A percentile compares a stretch with the other conserved stretches of the same genome.
These are phyloP conservation scores for Botia kubotai DNA, from an alignment of 2,797 vertebrate species.

Conservation along the genomic window DNA sequence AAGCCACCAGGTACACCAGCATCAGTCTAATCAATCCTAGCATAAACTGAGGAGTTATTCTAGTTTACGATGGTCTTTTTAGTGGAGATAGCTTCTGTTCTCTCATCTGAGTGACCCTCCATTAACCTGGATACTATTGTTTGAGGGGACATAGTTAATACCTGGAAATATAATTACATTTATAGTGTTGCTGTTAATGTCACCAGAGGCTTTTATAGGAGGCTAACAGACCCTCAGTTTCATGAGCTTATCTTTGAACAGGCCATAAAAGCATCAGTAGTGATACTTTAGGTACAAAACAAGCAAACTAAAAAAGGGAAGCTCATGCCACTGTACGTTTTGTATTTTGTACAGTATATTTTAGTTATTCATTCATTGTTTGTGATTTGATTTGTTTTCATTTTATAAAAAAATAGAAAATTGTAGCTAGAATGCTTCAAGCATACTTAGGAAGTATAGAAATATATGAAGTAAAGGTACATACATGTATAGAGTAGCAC, in stretches of 20 bases:
- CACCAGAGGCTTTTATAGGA: conserved; percentile 29
- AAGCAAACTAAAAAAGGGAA: background rate
- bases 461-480: background rate
- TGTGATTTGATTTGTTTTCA: no score
- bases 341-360: no score
- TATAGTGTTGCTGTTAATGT: conserved; percentile 39
- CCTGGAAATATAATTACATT: conserved; percentile 43
- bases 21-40: background rate
- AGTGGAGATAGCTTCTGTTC: background rate
- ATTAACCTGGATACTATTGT: conserved; percentile 36
- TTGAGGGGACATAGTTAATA: conserved; percentile 31
- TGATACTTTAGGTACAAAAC: background rate
- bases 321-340: background rate
- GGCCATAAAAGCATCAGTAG: background rate
- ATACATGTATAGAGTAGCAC: background rate
- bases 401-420: no score
- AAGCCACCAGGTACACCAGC: background rate
- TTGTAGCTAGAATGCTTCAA: no score
- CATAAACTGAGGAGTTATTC: background rate
- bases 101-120: conserved; percentile 26
- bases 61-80: background rate
- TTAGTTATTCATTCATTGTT: no score
- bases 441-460: no score
- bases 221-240: background rate
- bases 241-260: background rate